Evolutionary conservation across 2,113 vertebrate species (phyloP), one percentile per base, ranked within the genome.

Genomic region (Toxotes chatareus): DNA sequence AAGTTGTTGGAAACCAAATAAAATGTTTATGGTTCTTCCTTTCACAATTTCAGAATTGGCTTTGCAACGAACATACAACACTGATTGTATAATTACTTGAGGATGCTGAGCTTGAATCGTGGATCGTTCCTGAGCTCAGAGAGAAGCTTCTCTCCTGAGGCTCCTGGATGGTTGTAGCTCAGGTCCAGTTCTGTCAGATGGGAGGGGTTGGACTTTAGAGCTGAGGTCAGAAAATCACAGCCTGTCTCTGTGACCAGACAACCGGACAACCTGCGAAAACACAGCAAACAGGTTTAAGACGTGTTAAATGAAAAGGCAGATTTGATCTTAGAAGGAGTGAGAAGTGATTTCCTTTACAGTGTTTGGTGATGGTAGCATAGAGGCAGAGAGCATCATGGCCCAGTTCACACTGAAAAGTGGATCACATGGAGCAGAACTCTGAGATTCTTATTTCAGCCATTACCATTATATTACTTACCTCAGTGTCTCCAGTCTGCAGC

Each of bases 171-270:
- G 56, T 93, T 93, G 73, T 89, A 89, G 60, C 89, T 92, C 61
- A 93, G 84, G 59, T 93, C 92, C 73, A 94, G 79, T 44, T 91
- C 78, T 4, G 0, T 77, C 55, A 93, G 82, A 38, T 63, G 38
- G 6, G 60, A 80, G 6, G 76, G 76, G 51, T 91, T 87, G 34
- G 64, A 82, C 3, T 12, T 5, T 0, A 93, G 79, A 57, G 82
- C 88, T 1, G 49, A 78, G 23, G 38, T 62, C 75, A 94, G 78
- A 71, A 5, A 11, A 16, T 0, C n/a, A 85, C 92, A 94, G 23
- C 87, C 89, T 1, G 19, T 0, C 44, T 79, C 56, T 32, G 87
- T 82, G 51, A 94, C 51, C 51, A 84, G 34, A 71, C 93, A 94
- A 8, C 83, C 80, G 2, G 90, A 88, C 53, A 93, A 80, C n/a